Conservation (phyloP, 2,113 vertebrate species). For the Mormyrus iriodes region DNA sequence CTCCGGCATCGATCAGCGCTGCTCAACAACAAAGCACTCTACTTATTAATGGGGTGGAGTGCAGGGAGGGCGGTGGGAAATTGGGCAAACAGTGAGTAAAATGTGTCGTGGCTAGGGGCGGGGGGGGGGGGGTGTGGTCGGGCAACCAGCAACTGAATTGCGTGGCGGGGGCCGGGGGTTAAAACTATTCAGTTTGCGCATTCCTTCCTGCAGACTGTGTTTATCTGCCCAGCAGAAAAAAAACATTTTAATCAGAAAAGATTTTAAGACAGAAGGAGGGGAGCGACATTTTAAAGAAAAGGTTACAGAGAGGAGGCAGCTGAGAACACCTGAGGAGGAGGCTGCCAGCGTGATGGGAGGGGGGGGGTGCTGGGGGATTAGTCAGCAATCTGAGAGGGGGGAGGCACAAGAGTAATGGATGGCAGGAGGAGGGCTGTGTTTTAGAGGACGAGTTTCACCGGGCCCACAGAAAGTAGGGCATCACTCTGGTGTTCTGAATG, state of each 20-base stretch:
- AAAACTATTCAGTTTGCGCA: neutral
- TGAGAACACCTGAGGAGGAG: conserved; percentile 43
- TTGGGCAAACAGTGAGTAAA: neutral
- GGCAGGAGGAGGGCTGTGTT: neutral
- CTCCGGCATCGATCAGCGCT: conserved; percentile 32
- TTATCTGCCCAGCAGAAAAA: conserved; percentile 50
- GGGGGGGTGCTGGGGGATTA: neutral
- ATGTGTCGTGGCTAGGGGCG: too few species aligned
- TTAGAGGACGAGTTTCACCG: neutral
- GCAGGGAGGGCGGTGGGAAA: neutral
- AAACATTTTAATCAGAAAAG: conserved; percentile 56
- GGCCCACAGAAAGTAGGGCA: neutral
- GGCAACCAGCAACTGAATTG: conserved; percentile 34
- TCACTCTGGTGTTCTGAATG: neutral
- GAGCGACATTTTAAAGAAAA: conserved; percentile 55
- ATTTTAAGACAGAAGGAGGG: conserved; percentile 54
- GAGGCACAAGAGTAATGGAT: neutral
- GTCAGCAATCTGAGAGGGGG: neutral
- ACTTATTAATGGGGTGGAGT: conserved; percentile 33
- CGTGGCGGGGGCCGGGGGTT: neutral
- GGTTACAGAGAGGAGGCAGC: conserved; percentile 46
- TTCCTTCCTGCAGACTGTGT: conserved; percentile 35
- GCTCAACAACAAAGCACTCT: conserved; percentile 33
- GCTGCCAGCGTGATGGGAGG: neutral
- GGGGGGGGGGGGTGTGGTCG: neutral